phyloP scores from a whole-genome alignment of 2,888 invertebrate genomes.

The Bedellia somnulentella region DNA sequence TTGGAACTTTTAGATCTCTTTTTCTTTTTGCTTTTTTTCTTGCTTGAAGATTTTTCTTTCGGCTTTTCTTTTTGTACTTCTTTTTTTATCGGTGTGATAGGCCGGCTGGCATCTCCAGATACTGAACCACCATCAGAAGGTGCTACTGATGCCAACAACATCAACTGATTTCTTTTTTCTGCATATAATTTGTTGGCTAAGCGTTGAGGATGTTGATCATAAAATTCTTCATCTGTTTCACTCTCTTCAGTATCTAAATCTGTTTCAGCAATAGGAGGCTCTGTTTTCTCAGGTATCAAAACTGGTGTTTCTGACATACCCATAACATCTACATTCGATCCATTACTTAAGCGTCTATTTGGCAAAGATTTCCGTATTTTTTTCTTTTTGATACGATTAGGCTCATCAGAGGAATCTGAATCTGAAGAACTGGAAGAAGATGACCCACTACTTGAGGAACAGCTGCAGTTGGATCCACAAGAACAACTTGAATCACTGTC shows the following conservation, averaged over 20 bases:
- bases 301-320: slow-evolving; percentile 50
- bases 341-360: slow-evolving; percentile 38
- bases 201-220: slow-evolving; percentile 79
- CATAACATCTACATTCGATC: slow-evolving; percentile 58
- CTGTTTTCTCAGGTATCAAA: slow-evolving; percentile 48
- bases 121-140: slow-evolving; percentile 61
- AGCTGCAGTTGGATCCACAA: slow-evolving; percentile 83
- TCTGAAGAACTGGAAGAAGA: slow-evolving; percentile 64
- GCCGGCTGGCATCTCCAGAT: slow-evolving; percentile 66
- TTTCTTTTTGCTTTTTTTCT: slow-evolving; percentile 72
- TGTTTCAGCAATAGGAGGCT: slow-evolving; percentile 73
- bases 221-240: slow-evolving; percentile 86
- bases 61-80: slow-evolving; percentile 52
- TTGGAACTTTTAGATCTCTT: slow-evolving; percentile 51
- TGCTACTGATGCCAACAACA: slow-evolving; percentile 64
- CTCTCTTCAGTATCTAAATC: slow-evolving; percentile 85
- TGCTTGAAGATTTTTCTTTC: slow-evolving; percentile 47
- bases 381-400: slow-evolving; percentile 33
- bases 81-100: slow-evolving; percentile 59
- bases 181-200: slow-evolving; percentile 71
- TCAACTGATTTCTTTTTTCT: slow-evolving; percentile 72
- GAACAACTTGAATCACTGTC: slow-evolving; percentile 76
- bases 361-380: slow-evolving; percentile 40
- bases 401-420: slow-evolving; percentile 46
- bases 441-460: slow-evolving; percentile 72